A percentile compares a stretch with the other conserved stretches of the same genome.
phyloP scores from a whole-genome alignment of 2,113 vertebrate species.

The Etia nguti region DNA sequence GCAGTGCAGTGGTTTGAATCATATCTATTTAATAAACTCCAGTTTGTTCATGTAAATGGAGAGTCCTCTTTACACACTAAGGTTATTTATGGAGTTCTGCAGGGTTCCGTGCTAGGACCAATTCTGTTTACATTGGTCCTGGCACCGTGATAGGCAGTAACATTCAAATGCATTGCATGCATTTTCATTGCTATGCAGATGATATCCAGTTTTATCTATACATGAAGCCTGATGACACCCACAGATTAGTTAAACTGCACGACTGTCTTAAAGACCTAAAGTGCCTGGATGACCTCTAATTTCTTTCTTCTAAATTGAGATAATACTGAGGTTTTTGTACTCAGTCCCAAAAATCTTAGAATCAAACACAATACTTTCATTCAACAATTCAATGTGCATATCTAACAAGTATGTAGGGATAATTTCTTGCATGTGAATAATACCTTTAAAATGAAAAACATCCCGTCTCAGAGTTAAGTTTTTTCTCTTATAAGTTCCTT shows the following conservation, averaged over 20 bases:
- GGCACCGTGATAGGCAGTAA: neutral
- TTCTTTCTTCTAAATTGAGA: neutral
- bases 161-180: neutral
- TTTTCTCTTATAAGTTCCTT: neutral
- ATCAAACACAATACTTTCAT: rapidly evolving
- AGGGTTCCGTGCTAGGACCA: neutral
- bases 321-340: neutral
- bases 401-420: neutral
- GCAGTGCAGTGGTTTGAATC: neutral
- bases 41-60: neutral
- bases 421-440: neutral
- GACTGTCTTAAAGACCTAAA: rapidly evolving
- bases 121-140: neutral
- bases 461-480: neutral
- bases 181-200: neutral
- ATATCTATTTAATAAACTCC: neutral
- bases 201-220: neutral
- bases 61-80: neutral
- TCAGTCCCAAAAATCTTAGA: neutral
- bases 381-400: neutral
- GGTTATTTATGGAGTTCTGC: neutral
- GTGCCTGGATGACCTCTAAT: neutral
- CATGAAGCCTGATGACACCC: neutral
- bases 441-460: neutral
- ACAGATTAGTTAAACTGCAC: rapidly evolving